Conservation (phyloP, 1,140 invertebrate species). For the Hycleus cichorii region DNA sequence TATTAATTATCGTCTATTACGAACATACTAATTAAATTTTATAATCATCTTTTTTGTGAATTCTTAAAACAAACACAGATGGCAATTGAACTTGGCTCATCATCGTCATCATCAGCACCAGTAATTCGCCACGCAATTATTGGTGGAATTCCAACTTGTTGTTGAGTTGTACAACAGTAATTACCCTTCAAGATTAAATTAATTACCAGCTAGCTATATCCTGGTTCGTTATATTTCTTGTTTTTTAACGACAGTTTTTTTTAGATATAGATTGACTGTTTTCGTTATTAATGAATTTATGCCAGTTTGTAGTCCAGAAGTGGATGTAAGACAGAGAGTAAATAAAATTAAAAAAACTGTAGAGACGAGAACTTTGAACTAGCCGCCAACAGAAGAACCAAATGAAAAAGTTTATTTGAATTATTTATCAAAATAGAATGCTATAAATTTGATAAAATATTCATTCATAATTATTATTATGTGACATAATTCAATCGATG, state of each 20-base stretch:
- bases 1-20: constrained; percentile 7
- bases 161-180: too few relatives aligned
- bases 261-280: neutral
- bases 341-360: too few relatives aligned
- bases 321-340: too few relatives aligned
- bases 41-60: constrained; percentile 8
- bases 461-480: too few relatives aligned
- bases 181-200: constrained; percentile 2
- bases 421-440: too few relatives aligned
- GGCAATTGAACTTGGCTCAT: constrained; percentile 13
- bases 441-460: too few relatives aligned
- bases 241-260: neutral
- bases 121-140: constrained; percentile 14
- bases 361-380: too few relatives aligned
- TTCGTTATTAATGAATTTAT: too few relatives aligned
- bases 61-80: constrained; percentile 4
- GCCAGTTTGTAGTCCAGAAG: too few relatives aligned
- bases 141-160: constrained; percentile 5
- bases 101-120: constrained; percentile 3
- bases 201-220: neutral
- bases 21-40: constrained; percentile 7
- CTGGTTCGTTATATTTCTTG: neutral
- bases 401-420: too few relatives aligned
- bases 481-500: too few relatives aligned
- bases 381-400: too few relatives aligned